Base-by-base conservation (phyloP, 1,140 invertebrate species). In the Drosophila ficusphila region DNA sequence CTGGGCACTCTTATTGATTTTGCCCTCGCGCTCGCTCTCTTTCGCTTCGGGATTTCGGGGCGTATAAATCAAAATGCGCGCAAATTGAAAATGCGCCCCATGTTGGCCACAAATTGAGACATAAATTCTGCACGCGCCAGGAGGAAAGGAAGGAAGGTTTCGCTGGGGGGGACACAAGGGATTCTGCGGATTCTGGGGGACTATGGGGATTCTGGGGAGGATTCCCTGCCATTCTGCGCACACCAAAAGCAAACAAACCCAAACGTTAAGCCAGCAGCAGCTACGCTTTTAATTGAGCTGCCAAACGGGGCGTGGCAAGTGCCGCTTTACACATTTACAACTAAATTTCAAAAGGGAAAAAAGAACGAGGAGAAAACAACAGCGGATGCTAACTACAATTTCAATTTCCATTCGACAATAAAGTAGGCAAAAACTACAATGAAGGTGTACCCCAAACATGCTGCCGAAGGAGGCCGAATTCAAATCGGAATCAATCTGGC, bases 241-340 rank as follows among this genome's bases (percentile, higher is more conserved):
- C 47, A 44, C 47, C 58, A 57, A 71, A 72, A 73, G 57, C 56
- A 64, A 72, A 72, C 69, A 72, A 61, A 72, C 42, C 48, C 49
- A 48, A 39, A 71, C 39, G 27, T 33, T 42, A 25, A 33, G 46
- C 29, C 1, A 73, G 46, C 29, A 76, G 62, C 71, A 85, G 73
- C 82, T 77, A 73, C 74, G 73, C 72, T 88, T 88, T 88, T 88
- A 88, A 88, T 88, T 88, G 82, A 88, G 82, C 77, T 88, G 82
- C 82, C 82, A 88, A 88, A 88, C 65, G 78, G 82, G 82, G 82
- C 82, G 82, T 88, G 74, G 72, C 82, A 78, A 65, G 47, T 78
- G 82, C 82, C 83, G 82, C 82, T 88, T 88, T 88, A 88, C 82
- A 88, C 82, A 88, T 88, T 88, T 88, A 88, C 82, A 88, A 88